phyloP scores from a whole-genome alignment of 1,140 invertebrate genomes.

The Drosophila mayri region DNA sequence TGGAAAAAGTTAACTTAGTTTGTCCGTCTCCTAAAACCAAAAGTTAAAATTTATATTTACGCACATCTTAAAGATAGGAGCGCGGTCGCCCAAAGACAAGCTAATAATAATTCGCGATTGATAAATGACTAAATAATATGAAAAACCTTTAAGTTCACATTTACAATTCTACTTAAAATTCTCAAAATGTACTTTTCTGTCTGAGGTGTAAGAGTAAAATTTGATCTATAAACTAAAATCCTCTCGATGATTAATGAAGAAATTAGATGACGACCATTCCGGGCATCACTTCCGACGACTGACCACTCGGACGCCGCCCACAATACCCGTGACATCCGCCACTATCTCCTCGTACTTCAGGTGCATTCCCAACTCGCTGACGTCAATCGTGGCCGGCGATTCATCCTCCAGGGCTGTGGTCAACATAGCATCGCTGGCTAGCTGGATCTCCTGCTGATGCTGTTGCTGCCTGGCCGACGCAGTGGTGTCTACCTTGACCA shows the following conservation, averaged over 20 bases:
- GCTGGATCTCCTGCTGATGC: constrained; percentile 49
- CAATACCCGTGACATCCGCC: constrained; percentile 77
- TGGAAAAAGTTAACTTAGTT: constrained; percentile 29
- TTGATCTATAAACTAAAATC: constrained; percentile 10
- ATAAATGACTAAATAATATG: not conserved
- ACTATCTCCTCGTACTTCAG: constrained; percentile 83
- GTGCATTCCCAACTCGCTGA: constrained; percentile 77
- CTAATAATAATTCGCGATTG: not conserved
- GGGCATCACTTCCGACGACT: constrained; percentile 56
- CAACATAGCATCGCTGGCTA: constrained; percentile 63
- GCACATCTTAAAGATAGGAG: not conserved
- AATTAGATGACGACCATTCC: constrained; percentile 16
- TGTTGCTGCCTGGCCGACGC: constrained; percentile 38
- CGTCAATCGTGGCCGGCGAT: constrained; percentile 68
- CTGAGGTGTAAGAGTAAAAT: not conserved
- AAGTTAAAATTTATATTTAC: constrained; percentile 19
- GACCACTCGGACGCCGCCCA: constrained; percentile 46
- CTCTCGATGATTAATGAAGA: constrained; percentile 3
- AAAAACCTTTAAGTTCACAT: not conserved
- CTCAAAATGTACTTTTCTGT: constrained; percentile 1
- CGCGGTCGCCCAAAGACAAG: not conserved
- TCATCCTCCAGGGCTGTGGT: constrained; percentile 61
- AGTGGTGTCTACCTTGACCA: constrained; percentile 32
- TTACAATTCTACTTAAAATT: not conserved
- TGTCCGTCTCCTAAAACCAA: constrained; percentile 19